phyloP scores from a whole-genome alignment of 2,113 vertebrate species.

The Brachionichthys hirsutus region DNA sequence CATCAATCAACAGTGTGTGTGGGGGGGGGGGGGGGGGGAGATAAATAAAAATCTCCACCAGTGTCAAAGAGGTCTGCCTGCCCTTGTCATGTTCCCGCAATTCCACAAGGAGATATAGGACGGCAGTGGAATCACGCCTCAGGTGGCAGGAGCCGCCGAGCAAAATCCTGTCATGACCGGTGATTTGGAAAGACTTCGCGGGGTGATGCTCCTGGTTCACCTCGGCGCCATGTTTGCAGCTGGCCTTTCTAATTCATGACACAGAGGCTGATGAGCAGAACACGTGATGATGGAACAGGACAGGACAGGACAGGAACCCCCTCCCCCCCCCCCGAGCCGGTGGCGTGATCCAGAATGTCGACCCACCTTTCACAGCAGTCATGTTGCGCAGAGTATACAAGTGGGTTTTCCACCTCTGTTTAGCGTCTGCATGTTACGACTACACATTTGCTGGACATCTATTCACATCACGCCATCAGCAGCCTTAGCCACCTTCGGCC shows the following conservation, averaged over 20 bases:
- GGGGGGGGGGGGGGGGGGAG: too few relatives aligned
- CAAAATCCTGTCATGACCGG: constrained; percentile 54
- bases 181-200: constrained; percentile 59
- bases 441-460: constrained; percentile 34
- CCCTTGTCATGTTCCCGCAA: constrained; percentile 27
- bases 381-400: constrained; percentile 26
- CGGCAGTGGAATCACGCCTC: constrained; percentile 41
- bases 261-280: constrained; percentile 28
- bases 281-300: constrained; percentile 25
- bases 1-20: background rate
- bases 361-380: constrained; percentile 42
- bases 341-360: constrained; percentile 9
- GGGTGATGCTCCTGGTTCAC: constrained; percentile 56
- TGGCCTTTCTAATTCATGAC: constrained; percentile 45
- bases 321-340: constrained; percentile 1
- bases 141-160: constrained; percentile 32
- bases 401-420: constrained; percentile 41
- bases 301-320: constrained; percentile 13
- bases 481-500: constrained; percentile 50
- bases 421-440: constrained; percentile 34
- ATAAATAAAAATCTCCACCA: background rate
- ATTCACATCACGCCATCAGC: constrained; percentile 50
- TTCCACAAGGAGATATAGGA: constrained; percentile 35
- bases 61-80: background rate
- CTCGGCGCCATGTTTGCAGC: constrained; percentile 27